These are phyloP conservation scores for Melierax canorus DNA, from an alignment of 2,113 vertebrate species.

Conservation along the genomic window DNA sequence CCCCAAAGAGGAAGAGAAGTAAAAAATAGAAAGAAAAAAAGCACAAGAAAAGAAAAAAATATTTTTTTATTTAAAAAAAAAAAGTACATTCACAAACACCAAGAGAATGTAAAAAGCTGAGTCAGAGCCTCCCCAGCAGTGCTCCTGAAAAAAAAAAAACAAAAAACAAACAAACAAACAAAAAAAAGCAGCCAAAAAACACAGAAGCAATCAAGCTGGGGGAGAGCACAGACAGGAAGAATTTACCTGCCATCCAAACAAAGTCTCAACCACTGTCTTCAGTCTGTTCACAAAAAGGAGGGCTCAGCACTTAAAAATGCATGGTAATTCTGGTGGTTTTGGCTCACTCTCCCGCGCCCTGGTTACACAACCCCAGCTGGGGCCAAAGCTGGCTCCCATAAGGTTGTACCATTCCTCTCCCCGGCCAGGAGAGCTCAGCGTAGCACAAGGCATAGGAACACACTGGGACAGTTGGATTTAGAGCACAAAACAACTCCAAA, in stretches of 20 bases:
- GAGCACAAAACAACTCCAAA: background rate
- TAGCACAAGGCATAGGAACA: background rate
- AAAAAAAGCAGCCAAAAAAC: too few species aligned
- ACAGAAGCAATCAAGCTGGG: background rate
- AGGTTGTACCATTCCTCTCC: background rate
- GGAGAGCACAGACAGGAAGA: background rate
- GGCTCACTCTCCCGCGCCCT: background rate
- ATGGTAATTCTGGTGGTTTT: background rate
- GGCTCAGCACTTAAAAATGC: background rate
- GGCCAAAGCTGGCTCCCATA: fast-evolving
- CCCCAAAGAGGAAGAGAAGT: background rate
- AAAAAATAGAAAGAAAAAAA: background rate
- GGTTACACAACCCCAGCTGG: background rate
- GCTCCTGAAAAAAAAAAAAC: background rate
- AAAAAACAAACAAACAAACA: too few species aligned
- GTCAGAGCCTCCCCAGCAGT: background rate
- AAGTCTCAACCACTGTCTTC: background rate
- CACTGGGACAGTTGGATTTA: background rate
- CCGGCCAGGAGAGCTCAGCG: background rate
- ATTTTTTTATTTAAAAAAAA: background rate
- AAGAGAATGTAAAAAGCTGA: background rate
- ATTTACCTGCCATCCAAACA: background rate
- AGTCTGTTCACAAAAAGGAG: background rate
- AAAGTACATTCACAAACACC: background rate
- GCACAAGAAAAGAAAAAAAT: background rate